Evolutionary conservation across 2,113 vertebrate species (phyloP), one percentile per base, ranked within the genome.

Genomic region (Lasiurus cinereus): DNA sequence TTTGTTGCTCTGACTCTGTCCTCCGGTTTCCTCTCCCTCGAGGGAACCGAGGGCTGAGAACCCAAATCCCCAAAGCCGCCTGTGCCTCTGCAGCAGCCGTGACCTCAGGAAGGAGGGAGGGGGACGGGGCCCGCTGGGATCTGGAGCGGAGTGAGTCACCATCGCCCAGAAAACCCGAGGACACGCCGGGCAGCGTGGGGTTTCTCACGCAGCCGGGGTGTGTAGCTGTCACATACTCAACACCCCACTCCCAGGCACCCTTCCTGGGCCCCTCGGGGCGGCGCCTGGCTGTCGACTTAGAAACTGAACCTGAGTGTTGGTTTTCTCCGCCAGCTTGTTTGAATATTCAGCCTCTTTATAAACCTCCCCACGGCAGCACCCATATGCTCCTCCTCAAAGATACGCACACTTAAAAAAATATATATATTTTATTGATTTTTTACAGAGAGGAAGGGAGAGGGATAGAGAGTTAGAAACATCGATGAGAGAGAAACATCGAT

Each of bases 291-390:
- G 79, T 83, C 90, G 88, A 8, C 82, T 83, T 91, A 39, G 83
- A 96, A 85, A 62, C 39, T 21, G 52, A 91, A 43, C 59, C 31
- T 69, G 39, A 39, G 66, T 89, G 93, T 86, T 66, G 29, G 46
- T 33, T 91, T 94, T 39, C 39, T 73, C 48, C 48, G 83, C 56
- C 64, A 94, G 78, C 21, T 93, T 78, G 43, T 93, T 96, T 43
- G 78, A 85, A 69, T 96, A 95, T 88, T 96, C 96, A 74, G 62
- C 67, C 92, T 95, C 59, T 94, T 96, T 97, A 83, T 86, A 96
- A 77, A 83, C 62, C 36, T 90, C 83, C 52, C 88, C 72, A 89
- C 48, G 77, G 79, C 36, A 93, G 82, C 33, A 76, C 66, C 86
- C 93, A 43, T 87, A 86, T 95, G 94, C 24, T 94, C n/a, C 85